Conservation (phyloP, 2,888 invertebrate genomes). For the Dendrolimus houi region DNA sequence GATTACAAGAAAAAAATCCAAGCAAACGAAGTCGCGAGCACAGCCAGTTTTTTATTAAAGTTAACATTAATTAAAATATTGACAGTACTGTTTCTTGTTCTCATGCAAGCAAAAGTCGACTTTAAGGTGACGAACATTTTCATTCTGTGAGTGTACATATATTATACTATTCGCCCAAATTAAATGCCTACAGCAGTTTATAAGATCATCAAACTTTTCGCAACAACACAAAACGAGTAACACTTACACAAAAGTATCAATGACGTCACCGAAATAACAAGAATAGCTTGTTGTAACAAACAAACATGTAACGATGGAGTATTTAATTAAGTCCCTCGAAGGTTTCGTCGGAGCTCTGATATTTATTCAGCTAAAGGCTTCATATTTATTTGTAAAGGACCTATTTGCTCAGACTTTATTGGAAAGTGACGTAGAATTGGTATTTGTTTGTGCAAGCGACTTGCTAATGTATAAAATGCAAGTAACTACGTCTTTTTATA, state of each 20-base stretch:
- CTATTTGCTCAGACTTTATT: conserved; percentile 33
- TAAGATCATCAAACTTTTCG: neutral
- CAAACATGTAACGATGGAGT: conserved; percentile 21
- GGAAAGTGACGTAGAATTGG: conserved; percentile 15
- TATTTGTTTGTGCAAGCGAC: too few relatives aligned
- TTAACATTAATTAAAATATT: too few relatives aligned
- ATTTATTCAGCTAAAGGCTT: conserved; percentile 34
- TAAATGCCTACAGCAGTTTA: neutral
- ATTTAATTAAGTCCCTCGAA: conserved; percentile 34
- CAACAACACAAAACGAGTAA: neutral
- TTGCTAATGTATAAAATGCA: too few relatives aligned
- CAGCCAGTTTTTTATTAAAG: too few relatives aligned
- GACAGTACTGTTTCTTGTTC: too few relatives aligned
- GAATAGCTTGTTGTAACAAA: conserved; percentile 5
- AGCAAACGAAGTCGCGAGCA: too few relatives aligned
- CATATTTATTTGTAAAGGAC: conserved; percentile 30
- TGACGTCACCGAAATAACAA: neutral
- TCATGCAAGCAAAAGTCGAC: too few relatives aligned
- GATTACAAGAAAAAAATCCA: too few relatives aligned
- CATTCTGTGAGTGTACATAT: too few relatives aligned
- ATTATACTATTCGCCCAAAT: too few relatives aligned
- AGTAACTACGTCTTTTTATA: too few relatives aligned
- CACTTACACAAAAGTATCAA: neutral
- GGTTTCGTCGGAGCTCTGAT: conserved; percentile 22
- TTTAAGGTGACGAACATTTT: too few relatives aligned